Conservation (phyloP, 2,113 vertebrate species). For the Hemicordylus capensis region DNA sequence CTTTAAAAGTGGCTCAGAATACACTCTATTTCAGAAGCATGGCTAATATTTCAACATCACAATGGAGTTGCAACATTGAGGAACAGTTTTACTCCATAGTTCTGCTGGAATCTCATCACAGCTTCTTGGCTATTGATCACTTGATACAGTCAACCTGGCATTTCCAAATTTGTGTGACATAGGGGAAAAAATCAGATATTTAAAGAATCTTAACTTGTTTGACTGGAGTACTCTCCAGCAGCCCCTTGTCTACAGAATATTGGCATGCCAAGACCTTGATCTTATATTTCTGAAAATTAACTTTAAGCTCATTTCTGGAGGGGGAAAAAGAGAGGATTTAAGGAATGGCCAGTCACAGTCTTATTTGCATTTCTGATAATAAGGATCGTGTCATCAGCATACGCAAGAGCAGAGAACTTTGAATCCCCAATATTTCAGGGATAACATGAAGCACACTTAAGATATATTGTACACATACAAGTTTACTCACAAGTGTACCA, state of each 20-base stretch:
- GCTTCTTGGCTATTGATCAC: background rate
- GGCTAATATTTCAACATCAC: background rate
- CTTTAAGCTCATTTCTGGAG: background rate
- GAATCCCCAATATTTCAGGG: background rate
- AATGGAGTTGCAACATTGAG: background rate
- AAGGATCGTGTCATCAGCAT: background rate
- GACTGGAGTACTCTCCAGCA: background rate
- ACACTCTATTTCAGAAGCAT: background rate
- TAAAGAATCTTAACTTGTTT: background rate
- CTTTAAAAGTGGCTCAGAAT: background rate
- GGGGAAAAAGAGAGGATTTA: background rate
- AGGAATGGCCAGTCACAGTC: background rate
- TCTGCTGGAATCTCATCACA: background rate
- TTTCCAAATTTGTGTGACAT: background rate
- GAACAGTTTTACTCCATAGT: background rate
- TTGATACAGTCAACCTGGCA: background rate
- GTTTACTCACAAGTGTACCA: background rate
- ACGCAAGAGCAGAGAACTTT: background rate
- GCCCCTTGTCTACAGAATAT: background rate
- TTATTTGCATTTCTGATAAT: background rate
- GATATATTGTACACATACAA: background rate
- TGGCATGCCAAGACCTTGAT: background rate
- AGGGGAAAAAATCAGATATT: background rate
- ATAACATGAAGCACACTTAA: background rate
- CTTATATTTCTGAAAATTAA: background rate